phyloP scores from a whole-genome alignment of 2,113 vertebrate species.

The Atrichornis clamosus region DNA sequence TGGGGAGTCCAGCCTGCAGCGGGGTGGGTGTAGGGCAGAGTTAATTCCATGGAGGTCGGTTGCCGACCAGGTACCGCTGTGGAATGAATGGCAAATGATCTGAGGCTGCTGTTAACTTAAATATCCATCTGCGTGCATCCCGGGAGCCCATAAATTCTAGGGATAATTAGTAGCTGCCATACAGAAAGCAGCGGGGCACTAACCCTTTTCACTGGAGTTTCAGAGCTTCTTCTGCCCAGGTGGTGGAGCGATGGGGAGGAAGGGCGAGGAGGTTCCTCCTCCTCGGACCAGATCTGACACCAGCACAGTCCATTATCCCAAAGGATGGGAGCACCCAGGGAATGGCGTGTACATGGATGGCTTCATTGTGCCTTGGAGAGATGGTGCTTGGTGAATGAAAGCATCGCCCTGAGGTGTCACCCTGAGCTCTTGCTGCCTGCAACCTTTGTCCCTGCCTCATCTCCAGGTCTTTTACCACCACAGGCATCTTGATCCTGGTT shows the following conservation, averaged over 20 bases:
- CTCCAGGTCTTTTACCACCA: background rate
- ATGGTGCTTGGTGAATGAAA: background rate
- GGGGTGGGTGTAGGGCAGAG: accelerated
- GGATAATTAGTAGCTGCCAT: conserved; percentile 66
- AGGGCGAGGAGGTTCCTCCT: background rate
- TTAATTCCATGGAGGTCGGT: accelerated
- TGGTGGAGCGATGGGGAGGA: background rate
- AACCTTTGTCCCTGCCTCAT: background rate
- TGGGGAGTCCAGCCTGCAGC: background rate
- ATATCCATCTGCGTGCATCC: conserved; percentile 60
- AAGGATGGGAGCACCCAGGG: background rate
- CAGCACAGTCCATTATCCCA: background rate
- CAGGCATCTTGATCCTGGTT: background rate
- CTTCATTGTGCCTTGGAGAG: background rate
- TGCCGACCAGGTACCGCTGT: background rate
- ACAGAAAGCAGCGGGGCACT: conserved; percentile 40
- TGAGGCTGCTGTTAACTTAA: conserved; percentile 34
- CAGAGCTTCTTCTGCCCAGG: background rate
- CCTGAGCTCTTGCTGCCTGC: background rate
- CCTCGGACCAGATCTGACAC: background rate
- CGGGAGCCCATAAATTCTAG: conserved; percentile 52
- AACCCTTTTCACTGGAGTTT: background rate
- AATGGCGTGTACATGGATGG: accelerated
- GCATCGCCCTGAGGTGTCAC: background rate
- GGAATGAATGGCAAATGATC: conserved; percentile 41